Base-by-base conservation (phyloP, 2,113 vertebrate genomes). In the Xiphophorus hellerii region DNA sequence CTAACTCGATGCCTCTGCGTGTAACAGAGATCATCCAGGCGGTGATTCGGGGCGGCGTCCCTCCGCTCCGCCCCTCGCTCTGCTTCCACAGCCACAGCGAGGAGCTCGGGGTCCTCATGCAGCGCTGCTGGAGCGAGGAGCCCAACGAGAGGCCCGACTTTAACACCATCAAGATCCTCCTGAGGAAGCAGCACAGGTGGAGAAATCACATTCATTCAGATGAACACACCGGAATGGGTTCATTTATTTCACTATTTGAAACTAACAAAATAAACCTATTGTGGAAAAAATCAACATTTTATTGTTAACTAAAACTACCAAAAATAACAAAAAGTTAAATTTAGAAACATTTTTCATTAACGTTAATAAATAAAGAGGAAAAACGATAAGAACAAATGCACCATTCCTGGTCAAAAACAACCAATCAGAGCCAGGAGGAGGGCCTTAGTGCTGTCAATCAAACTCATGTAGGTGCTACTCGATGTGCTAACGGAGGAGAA, bases 121-220 rank as follows among this genome's bases (percentile, higher is more conserved):
- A 96, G 90, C 92, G 94, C 68, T 98, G 97, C 90, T 98, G 97
- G 97, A 95, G 95, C 0, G 95, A 97, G 73, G 96, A 98, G 6
- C 63, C 91, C 0, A 85, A 91, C 42, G 97, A 98, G 33, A 89
- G 97, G 22, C 97, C 96, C 0, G 96, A 97, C 77, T 98, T 98
- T 86, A 93, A 93, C 85, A 95, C 97, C 82, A 96, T 98, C 90
- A 97, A 96, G 86, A 88, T 96, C 68, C 91, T 95, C 58, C 91
- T 98, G 22, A 94, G 94, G 71, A 97, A 95, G 76, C 96, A 97
- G 69, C 96, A 90, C 85, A 80, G 87, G 89, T 82, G 35, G 13
- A 7, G 1, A 31, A 30, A 0, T 25, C 7, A 15, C 25, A 4
- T 37, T 7, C 7, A 39, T 25, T 13, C 31, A n/a, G 9, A 7